phyloP scores from a whole-genome alignment of 2,797 vertebrate species.

The Peromyscus attwateri region DNA sequence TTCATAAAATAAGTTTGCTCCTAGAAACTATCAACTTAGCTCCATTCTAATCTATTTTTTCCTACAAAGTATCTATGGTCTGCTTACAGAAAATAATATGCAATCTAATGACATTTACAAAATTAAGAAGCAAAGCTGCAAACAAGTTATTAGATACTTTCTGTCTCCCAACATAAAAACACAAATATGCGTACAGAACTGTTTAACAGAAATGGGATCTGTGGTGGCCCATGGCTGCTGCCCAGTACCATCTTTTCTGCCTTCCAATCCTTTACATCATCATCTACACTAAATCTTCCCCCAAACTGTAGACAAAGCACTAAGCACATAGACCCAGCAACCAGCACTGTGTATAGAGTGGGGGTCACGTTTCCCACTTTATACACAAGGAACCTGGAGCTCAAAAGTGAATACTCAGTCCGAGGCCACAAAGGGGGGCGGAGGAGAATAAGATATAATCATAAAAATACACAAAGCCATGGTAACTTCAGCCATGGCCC shows the following conservation, averaged over 20 bases:
- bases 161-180: not conserved
- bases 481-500: not conserved
- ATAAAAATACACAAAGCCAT: not conserved
- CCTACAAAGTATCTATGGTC: not conserved
- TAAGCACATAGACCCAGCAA: not conserved
- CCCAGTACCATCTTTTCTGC: not conserved
- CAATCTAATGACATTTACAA: conserved; percentile 35
- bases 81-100: not conserved
- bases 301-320: not conserved
- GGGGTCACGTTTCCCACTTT: not conserved
- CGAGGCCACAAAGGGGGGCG: not conserved
- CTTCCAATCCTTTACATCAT: not conserved
- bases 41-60: not conserved
- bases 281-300: not conserved
- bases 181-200: not conserved
- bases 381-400: not conserved
- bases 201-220: not conserved
- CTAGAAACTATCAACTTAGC: conserved; percentile 16
- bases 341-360: not conserved
- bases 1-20: not conserved
- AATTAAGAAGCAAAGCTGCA: conserved; percentile 11
- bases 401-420: not conserved
- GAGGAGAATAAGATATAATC: not conserved
- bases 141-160: conserved; percentile 8
- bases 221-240: not conserved